Conservation (phyloP, 2,797 vertebrate genomes). For the Kryptolebias ocellatus region DNA sequence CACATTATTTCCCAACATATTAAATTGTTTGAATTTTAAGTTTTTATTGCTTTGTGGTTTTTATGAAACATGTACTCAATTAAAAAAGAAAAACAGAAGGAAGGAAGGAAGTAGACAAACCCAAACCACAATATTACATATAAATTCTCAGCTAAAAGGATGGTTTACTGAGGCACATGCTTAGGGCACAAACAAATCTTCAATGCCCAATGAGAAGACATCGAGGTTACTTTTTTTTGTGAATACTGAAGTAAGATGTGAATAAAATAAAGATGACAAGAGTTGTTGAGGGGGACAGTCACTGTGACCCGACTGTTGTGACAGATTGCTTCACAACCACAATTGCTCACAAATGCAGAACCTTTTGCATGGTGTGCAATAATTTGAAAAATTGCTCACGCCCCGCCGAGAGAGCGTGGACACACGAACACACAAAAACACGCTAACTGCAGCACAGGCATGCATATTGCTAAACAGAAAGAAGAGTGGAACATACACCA, state of each 20-base stretch:
- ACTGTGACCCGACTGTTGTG: conserved; percentile 46
- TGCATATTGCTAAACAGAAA: conserved; percentile 36
- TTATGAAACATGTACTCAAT: background rate
- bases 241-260: conserved; percentile 44
- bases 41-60: too few species aligned
- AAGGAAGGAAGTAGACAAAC: background rate
- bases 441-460: conserved; percentile 5
- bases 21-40: background rate
- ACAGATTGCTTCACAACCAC: conserved; percentile 42
- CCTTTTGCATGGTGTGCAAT: conserved; percentile 32
- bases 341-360: conserved; percentile 44
- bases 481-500: conserved; percentile 7
- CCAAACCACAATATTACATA: background rate
- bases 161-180: conserved; percentile 22
- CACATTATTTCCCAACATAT: conserved; percentile 1
- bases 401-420: conserved; percentile 14
- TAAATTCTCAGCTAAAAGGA: conserved; percentile 12
- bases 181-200: conserved; percentile 40
- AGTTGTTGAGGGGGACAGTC: conserved; percentile 41
- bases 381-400: conserved; percentile 51
- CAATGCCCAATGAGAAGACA: conserved; percentile 22
- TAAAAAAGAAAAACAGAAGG: background rate
- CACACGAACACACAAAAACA: conserved; percentile 27
- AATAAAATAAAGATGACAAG: conserved; percentile 60
- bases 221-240: conserved; percentile 39